Conservation (phyloP, 2,113 vertebrate genomes). For the Silurus meridionalis region DNA sequence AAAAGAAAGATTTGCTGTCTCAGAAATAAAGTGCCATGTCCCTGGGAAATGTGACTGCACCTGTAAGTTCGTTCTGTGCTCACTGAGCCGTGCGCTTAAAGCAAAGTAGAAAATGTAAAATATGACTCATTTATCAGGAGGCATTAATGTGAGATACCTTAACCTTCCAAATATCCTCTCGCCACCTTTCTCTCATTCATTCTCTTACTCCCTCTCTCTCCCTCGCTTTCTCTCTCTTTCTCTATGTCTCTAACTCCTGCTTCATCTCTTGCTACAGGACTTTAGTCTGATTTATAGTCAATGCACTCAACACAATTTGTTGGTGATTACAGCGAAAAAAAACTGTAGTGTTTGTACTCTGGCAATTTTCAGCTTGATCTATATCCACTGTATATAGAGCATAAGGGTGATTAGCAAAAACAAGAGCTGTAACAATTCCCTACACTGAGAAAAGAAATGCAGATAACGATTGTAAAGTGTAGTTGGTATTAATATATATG, state of each 20-base stretch:
- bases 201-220: neutral
- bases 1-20: constrained; percentile 31
- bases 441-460: neutral
- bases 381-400: neutral
- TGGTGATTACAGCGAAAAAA: constrained; percentile 5
- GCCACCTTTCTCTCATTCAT: neutral
- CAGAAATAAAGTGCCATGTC: constrained; percentile 27
- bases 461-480: neutral
- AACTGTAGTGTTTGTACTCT: constrained; percentile 5
- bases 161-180: constrained; percentile 32
- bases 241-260: neutral
- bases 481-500: neutral
- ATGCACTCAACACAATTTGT: constrained; percentile 13
- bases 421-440: neutral
- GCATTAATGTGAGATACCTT: constrained; percentile 29
- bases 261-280: neutral
- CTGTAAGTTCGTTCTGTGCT: constrained; percentile 14
- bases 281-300: constrained; percentile 30
- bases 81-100: constrained; percentile 37
- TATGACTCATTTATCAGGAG: constrained; percentile 39
- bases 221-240: neutral
- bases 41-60: constrained; percentile 37
- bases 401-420: neutral
- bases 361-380: constrained; percentile 1
- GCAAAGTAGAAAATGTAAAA: constrained; percentile 38